Percentiles rank a stretch among this genome's conserved stretches.
Evolutionary conservation across 2,113 vertebrate species (phyloP).

Genomic region (Hirundichthys speculiger): DNA sequence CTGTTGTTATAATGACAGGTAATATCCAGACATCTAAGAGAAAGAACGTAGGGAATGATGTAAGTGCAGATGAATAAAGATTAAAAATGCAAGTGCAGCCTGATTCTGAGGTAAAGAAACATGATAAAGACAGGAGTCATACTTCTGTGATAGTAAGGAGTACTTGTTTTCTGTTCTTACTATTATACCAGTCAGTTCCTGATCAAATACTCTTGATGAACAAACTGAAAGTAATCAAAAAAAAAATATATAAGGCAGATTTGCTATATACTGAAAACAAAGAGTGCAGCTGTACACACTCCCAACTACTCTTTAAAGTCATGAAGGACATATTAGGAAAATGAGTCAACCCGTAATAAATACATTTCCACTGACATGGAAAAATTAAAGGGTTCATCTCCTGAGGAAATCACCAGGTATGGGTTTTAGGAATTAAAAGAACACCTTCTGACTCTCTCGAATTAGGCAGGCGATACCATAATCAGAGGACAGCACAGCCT

Average conservation of each 20-base stretch:
- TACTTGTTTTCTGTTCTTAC: background rate
- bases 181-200: background rate
- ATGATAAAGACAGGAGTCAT: no score
- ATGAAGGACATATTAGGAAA: slow-evolving; percentile 26
- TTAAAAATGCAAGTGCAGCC: no score
- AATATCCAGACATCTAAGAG: slow-evolving; percentile 12
- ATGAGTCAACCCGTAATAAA: slow-evolving; percentile 32
- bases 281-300: slow-evolving; percentile 9
- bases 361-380: slow-evolving; percentile 23
- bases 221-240: background rate
- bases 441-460: slow-evolving; percentile 27
- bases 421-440: slow-evolving; percentile 47
- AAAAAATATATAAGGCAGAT: background rate
- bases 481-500: slow-evolving; percentile 59
- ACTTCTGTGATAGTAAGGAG: no score
- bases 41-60: background rate
- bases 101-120: no score
- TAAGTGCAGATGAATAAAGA: no score
- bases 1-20: slow-evolving; percentile 18
- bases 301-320: slow-evolving; percentile 21
- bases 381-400: slow-evolving; percentile 55
- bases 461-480: slow-evolving; percentile 49
- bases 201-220: slow-evolving; percentile 1
- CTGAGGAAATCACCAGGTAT: slow-evolving; percentile 61
- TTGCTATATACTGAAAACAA: slow-evolving; percentile 16